A percentile compares a stretch with the other conserved stretches of the same genome.
Evolutionary conservation across 2,888 invertebrate genomes (phyloP).

Genomic region (Anticlea derivata): DNA sequence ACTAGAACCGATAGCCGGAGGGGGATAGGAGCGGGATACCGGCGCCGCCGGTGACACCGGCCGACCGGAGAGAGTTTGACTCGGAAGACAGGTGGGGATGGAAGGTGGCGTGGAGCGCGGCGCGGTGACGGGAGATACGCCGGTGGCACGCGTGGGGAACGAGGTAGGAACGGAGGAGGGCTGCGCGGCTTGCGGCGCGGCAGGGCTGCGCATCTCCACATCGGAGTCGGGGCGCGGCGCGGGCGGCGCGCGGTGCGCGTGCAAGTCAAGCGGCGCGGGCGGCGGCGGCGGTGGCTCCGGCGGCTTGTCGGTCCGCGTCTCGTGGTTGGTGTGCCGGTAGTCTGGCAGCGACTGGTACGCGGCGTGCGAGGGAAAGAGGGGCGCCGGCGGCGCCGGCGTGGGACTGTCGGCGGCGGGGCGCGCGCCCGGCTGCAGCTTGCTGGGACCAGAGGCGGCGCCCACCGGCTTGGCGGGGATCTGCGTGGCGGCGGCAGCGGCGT

Average conservation of each 20-base stretch:
- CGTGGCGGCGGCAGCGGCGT: slow-evolving; percentile 75
- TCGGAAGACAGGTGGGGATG: slow-evolving; percentile 72
- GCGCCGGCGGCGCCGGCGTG: slow-evolving; percentile 74
- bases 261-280: slow-evolving; percentile 68
- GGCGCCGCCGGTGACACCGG: slow-evolving; percentile 66
- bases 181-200: slow-evolving; percentile 46
- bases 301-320: slow-evolving; percentile 78
- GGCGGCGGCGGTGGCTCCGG: slow-evolving; percentile 57
- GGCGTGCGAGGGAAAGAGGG: slow-evolving; percentile 72
- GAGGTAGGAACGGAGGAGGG: slow-evolving; percentile 73
- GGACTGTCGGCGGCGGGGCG: slow-evolving; percentile 77
- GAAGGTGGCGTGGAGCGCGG: slow-evolving; percentile 62
- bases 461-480: slow-evolving; percentile 73
- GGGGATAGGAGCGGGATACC: slow-evolving; percentile 67
- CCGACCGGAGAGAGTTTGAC: slow-evolving; percentile 65
- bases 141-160: slow-evolving; percentile 63
- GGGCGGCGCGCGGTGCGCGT: slow-evolving; percentile 58
- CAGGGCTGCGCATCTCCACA: slow-evolving; percentile 46
- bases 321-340: slow-evolving; percentile 81
- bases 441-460: slow-evolving; percentile 68
- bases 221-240: slow-evolving; percentile 51
- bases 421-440: slow-evolving; percentile 74
- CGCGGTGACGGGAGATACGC: slow-evolving; percentile 56
- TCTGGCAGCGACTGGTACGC: slow-evolving; percentile 76
- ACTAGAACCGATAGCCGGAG: slow-evolving; percentile 79